Evolutionary conservation across 1,140 invertebrate species (phyloP).

Genomic region (Mactra quadrangularis): DNA sequence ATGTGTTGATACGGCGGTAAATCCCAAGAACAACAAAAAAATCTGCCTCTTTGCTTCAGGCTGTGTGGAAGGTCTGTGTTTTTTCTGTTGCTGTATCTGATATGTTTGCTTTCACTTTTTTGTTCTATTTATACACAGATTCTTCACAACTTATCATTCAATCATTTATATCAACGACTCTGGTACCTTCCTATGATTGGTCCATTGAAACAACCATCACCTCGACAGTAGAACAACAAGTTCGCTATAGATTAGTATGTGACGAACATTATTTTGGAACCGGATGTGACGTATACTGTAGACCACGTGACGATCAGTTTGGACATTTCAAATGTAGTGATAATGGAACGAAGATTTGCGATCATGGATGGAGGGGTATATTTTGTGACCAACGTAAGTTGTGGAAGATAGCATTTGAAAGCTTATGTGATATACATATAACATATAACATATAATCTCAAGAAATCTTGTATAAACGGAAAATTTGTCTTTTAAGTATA

Average conservation of each 20-base stretch:
- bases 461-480: not conserved
- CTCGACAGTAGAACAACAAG: conserved; percentile 30
- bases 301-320: conserved; percentile 92
- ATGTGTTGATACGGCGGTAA: too few relatives aligned
- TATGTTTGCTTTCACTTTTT: too few relatives aligned
- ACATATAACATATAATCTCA: not conserved
- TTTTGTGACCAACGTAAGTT: conserved; percentile 87
- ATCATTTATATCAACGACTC: conserved; percentile 15
- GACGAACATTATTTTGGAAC: conserved; percentile 76
- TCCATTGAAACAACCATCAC: conserved; percentile 25
- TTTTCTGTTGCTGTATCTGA: too few relatives aligned
- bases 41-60: too few relatives aligned
- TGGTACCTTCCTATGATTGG: conserved; percentile 7
- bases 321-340: conserved; percentile 95
- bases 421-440: not conserved
- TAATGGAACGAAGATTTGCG: conserved; percentile 92
- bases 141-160: conserved; percentile 41
- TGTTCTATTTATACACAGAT: conserved; percentile 31
- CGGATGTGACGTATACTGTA: conserved; percentile 74
- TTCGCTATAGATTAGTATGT: conserved; percentile 84
- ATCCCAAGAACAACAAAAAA: too few relatives aligned
- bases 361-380: conserved; percentile 94
- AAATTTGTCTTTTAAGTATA: too few relatives aligned
- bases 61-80: too few relatives aligned
- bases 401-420: not conserved